These are phyloP conservation scores for Cottoperca gobio DNA, from an alignment of 2,797 vertebrate genomes.

Conservation along the genomic window DNA sequence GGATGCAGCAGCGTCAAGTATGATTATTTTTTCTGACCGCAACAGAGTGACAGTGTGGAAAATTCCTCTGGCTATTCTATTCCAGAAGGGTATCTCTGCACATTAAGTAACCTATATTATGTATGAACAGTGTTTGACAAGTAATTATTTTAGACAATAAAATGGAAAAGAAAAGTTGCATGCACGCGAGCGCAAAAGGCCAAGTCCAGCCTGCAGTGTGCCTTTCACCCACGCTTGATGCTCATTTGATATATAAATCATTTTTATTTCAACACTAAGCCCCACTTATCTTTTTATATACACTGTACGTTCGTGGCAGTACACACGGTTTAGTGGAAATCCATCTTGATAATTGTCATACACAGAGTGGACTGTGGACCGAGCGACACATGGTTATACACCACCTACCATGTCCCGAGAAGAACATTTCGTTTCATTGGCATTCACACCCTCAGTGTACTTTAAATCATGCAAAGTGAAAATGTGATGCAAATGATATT, in stretches of 20 bases:
- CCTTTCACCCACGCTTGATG: conserved; percentile 38
- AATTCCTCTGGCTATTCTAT: conserved; percentile 74
- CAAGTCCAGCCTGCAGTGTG: conserved; percentile 34
- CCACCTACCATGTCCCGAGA: conserved; percentile 47
- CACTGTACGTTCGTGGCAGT: conserved; percentile 30
- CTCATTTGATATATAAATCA: conserved; percentile 65
- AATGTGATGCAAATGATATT: conserved; percentile 45
- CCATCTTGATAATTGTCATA: conserved; percentile 75
- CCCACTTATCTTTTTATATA: conserved; percentile 59
- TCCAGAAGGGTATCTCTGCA: conserved; percentile 74
- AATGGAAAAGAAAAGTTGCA: conserved; percentile 52
- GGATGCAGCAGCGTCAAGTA: conserved; percentile 77
- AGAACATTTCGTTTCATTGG: conserved; percentile 42
- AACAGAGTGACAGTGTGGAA: conserved; percentile 77
- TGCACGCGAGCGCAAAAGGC: conserved; percentile 37
- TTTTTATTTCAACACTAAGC: conserved; percentile 54
- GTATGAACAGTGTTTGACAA: conserved; percentile 78
- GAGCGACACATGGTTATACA: conserved; percentile 61
- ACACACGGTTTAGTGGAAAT: conserved; percentile 50
- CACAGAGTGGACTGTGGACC: conserved; percentile 49
- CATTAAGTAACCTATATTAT: conserved; percentile 75
- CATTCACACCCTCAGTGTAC: conserved; percentile 20
- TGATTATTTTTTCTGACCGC: conserved; percentile 69
- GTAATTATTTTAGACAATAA: conserved; percentile 76
- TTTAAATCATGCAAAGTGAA: conserved; percentile 58